A percentile compares a stretch with the other conserved stretches of the same genome.
These are phyloP conservation scores for Thymelicus sylvestris DNA, from an alignment of 2,888 invertebrate species.

Conservation along the genomic window DNA sequence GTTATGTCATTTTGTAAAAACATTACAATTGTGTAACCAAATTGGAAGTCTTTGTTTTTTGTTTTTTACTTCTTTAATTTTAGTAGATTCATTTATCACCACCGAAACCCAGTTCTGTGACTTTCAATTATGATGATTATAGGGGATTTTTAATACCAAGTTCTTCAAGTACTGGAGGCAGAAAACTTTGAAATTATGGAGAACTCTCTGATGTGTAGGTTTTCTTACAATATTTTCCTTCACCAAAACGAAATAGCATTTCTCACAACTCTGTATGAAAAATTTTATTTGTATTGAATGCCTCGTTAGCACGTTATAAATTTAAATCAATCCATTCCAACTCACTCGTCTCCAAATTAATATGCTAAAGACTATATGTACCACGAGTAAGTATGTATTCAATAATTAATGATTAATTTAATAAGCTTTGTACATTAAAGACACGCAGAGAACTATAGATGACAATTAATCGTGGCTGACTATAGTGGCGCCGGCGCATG, in stretches of 20 bases:
- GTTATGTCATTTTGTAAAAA: background rate
- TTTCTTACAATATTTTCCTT: too few species aligned
- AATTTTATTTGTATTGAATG: too few species aligned
- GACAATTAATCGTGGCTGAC: conserved; percentile 32
- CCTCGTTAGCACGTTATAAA: background rate
- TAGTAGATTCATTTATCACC: background rate
- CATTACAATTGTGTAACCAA: background rate
- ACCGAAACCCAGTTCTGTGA: too few species aligned
- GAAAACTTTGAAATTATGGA: too few species aligned
- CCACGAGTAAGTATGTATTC: background rate
- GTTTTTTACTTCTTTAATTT: too few species aligned
- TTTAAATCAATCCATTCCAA: background rate
- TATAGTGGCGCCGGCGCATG: conserved; percentile 27
- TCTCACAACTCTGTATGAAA: too few species aligned
- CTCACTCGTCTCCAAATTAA: background rate
- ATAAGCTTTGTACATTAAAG: conserved; percentile 18
- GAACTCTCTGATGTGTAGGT: too few species aligned
- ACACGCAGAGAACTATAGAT: conserved; percentile 27
- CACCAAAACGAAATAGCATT: too few species aligned
- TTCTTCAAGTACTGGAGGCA: too few species aligned
- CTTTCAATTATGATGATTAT: too few species aligned
- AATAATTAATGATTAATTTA: conserved; percentile 31
- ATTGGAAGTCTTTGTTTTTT: too few species aligned
- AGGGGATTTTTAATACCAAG: too few species aligned
- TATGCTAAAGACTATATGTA: background rate